Evolutionary conservation across 2,797 vertebrate species (phyloP), one percentile per base, ranked within the genome.

Genomic region (Halcyon badia): DNA sequence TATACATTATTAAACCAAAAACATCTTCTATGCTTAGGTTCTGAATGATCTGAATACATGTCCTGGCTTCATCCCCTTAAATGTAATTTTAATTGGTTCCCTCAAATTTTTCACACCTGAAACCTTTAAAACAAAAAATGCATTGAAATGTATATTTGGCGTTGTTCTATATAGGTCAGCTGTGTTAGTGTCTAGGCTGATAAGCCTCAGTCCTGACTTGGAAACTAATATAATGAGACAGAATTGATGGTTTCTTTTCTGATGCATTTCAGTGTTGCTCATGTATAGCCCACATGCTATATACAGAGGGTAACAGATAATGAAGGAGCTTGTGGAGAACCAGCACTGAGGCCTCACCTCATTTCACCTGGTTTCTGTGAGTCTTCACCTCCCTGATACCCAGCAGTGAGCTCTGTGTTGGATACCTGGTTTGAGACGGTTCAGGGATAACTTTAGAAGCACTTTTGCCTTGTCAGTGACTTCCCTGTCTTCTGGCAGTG

Each of bases 91-190:
- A 70, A 69, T 78, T 61, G 6, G 5, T 58, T 81, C 10, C 18
- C 16, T 89, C 89, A 85, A 48, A 54, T 72, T 92, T 83, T 94
- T 94, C 51, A 73, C 21, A 79, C n/a, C 22, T 89, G 62, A 81
- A 85, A 83, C 22, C 81, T 92, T 52, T 41, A 69, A 90, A 92
- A 22, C 13, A 76, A 91, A 87, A 90, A 35, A 22, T 61, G 8
- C 15, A 61, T 37, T 85, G 70, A 95, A 86, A 80, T 88, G 71
- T 28, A 44, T 54, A 37, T 71, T 76, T 83, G 41, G 5, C 18
- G 20, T 76, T 64, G 11, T 26, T 78, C 46, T 73, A 77, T 93
- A 51, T 90, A 90, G 88, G 92, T 91, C 88, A 94, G 31, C 42
- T 93, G 28, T 56, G 39, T 39, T 73, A 44, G 9, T 52, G 48